Conservation (phyloP, 1,140 invertebrate species). For the Calephelis nemesis region DNA sequence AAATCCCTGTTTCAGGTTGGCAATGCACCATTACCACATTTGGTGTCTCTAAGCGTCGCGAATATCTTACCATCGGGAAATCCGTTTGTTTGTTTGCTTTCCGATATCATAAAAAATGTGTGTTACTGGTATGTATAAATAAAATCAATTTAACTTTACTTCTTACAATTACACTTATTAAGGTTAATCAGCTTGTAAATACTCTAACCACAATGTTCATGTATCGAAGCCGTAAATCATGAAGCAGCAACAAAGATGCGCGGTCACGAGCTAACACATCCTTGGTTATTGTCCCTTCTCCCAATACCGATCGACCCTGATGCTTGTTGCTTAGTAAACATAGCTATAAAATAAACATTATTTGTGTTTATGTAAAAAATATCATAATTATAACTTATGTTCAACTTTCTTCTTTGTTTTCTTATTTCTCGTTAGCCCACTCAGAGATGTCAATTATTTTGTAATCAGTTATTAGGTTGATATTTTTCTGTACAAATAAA, state of each 20-base stretch:
- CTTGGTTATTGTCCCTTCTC: constrained; percentile 62
- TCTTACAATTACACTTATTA: background rate
- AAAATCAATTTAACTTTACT: background rate
- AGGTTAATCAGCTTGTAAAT: constrained; percentile 5
- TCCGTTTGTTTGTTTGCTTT: too few relatives aligned
- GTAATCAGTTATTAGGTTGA: too few relatives aligned
- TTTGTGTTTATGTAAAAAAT: background rate
- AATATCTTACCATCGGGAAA: too few relatives aligned
- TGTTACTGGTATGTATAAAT: too few relatives aligned
- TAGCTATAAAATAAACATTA: background rate
- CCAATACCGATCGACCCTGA: constrained; percentile 14
- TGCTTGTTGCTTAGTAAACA: background rate
- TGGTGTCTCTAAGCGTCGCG: too few relatives aligned
- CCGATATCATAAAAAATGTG: too few relatives aligned
- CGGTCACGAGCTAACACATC: constrained; percentile 51
- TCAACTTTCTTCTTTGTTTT: background rate
- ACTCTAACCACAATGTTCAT: constrained; percentile 16
- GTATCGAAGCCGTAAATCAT: constrained; percentile 34
- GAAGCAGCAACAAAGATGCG: constrained; percentile 34
- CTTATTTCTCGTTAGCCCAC: too few relatives aligned
- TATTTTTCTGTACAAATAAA: too few relatives aligned
- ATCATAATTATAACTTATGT: background rate
- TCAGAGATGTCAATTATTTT: too few relatives aligned
- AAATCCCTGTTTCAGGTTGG: too few relatives aligned
- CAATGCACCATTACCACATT: too few relatives aligned